Evolutionary conservation across 2,797 vertebrate species (phyloP), one percentile per base, ranked within the genome.

Genomic region (Paratrypauchen microcephalus): DNA sequence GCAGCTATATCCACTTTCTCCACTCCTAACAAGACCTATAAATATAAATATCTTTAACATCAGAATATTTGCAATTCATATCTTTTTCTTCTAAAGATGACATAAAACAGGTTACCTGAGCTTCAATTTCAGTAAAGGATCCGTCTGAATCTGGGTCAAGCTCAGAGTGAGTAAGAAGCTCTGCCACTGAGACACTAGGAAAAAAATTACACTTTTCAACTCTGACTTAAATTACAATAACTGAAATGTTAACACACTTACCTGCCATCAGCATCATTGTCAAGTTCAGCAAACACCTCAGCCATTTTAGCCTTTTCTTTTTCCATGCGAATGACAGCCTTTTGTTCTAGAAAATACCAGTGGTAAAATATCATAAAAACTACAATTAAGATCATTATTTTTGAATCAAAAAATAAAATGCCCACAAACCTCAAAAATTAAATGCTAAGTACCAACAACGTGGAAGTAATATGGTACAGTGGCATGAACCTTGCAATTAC

Each of bases 151-250:
- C 94, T 0, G 90, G 76, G 73, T 97, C 94, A 1, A 98, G 89
- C 85, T 98, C 96, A 0, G 88, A 32, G 56, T 96, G 96, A 57
- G 92, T 87, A 81, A 92, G 90, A 55, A 98, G 92, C 75, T 97
- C 96, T 2, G 86, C 56, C 54, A 92, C 81, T 0, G 95, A 92
- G 59, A 97, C 87, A 58, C 96, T 97, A 79, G n/a, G 6, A 47
- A 58, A 79, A 1, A 85, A 74, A 79, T 32, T 6, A 52, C 13
- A 24, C 39, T 63, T 63, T 61, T 12, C n/a, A 23, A 52, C 7
- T 45, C 41, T 45, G 2, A 15, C 16, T 45, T 15, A 15, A 4
- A 15, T 45, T 1, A 45, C 41, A 45, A 41, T 41, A 41, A 15
- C 12, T 45, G 41, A 45, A 41, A 41, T 36, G 32, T 15, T 45